Conservation (phyloP, 2,888 invertebrate species). For the Siphonodentalium dalli region DNA sequence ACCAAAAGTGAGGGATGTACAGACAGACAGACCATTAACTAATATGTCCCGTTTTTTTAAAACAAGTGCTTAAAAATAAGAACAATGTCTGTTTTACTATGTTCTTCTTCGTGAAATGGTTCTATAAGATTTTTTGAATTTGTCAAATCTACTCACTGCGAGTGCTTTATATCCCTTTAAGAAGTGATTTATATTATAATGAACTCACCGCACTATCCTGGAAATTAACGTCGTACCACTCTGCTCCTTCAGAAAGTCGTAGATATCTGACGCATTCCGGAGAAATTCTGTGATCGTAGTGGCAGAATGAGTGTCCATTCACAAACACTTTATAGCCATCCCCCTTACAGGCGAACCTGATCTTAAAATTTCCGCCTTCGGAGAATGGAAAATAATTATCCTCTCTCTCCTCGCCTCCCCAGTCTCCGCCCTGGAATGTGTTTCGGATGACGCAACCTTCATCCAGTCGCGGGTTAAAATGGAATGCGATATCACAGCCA, state of each 20-base stretch:
- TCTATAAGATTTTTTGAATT: too few relatives aligned
- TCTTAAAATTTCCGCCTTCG: conserved; percentile 69
- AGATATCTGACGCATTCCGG: conserved; percentile 73
- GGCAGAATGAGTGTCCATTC: conserved; percentile 74
- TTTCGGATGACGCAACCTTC: conserved; percentile 74
- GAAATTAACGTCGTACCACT: conserved; percentile 65
- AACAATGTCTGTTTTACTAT: too few relatives aligned
- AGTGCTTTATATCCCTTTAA: too few relatives aligned
- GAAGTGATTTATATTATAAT: too few relatives aligned
- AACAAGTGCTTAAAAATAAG: too few relatives aligned
- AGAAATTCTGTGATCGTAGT: conserved; percentile 72
- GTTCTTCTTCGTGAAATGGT: too few relatives aligned
- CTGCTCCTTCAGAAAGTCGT: conserved; percentile 77
- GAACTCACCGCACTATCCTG: conserved; percentile 40
- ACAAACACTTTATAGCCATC: conserved; percentile 66
- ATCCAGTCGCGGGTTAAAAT: conserved; percentile 80
- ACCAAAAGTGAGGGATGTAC: too few relatives aligned
- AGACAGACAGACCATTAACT: too few relatives aligned
- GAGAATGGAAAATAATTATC: conserved; percentile 70
- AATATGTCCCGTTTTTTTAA: too few relatives aligned
- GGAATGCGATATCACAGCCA: conserved; percentile 71
- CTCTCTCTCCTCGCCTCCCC: conserved; percentile 72
- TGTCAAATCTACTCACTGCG: too few relatives aligned
- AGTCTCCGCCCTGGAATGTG: conserved; percentile 72
- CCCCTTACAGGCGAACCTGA: conserved; percentile 69